phyloP scores from a whole-genome alignment of 2,888 invertebrate species.

The Zhuqinia jingwanae region DNA sequence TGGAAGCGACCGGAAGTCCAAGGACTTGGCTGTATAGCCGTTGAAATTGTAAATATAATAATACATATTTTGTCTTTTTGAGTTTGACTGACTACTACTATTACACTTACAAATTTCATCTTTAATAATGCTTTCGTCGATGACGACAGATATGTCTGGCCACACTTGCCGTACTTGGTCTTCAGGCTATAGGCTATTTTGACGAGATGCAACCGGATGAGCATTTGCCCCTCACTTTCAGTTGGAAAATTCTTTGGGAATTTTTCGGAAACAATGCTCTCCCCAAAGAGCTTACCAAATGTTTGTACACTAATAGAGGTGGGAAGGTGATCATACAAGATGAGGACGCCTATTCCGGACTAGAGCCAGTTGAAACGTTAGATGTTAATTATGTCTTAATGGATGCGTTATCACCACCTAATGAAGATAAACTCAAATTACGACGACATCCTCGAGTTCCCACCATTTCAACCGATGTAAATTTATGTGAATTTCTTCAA shows the following conservation, averaged over 20 bases:
- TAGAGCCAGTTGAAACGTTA: neutral
- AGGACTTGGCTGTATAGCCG: slow-evolving; percentile 36
- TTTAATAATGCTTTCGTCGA: no score
- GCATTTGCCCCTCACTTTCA: slow-evolving; percentile 54
- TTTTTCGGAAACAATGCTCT: slow-evolving; percentile 46
- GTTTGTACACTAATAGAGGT: slow-evolving; percentile 31
- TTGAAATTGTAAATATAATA: slow-evolving; percentile 51
- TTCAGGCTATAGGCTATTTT: slow-evolving; percentile 59
- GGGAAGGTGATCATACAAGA: neutral
- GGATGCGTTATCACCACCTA: neutral
- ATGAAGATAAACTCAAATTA: neutral
- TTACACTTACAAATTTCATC: no score
- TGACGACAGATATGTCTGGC: slow-evolving; percentile 45
- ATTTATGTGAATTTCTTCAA: slow-evolving; percentile 16
- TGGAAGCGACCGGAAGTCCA: slow-evolving; percentile 57
- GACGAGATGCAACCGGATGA: neutral
- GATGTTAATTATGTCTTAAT: slow-evolving; percentile 27
- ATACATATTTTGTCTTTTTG: no score
- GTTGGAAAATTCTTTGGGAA: slow-evolving; percentile 60
- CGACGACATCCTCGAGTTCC: neutral
- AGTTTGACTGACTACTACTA: no score
- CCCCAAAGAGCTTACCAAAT: slow-evolving; percentile 32
- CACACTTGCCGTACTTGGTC: slow-evolving; percentile 44
- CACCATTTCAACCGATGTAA: neutral
- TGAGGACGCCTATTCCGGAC: neutral